A percentile compares a stretch with the other conserved stretches of the same genome.
Conservation (phyloP, 2,888 invertebrate genomes). For the Phrixothrix hirtus region DNA sequence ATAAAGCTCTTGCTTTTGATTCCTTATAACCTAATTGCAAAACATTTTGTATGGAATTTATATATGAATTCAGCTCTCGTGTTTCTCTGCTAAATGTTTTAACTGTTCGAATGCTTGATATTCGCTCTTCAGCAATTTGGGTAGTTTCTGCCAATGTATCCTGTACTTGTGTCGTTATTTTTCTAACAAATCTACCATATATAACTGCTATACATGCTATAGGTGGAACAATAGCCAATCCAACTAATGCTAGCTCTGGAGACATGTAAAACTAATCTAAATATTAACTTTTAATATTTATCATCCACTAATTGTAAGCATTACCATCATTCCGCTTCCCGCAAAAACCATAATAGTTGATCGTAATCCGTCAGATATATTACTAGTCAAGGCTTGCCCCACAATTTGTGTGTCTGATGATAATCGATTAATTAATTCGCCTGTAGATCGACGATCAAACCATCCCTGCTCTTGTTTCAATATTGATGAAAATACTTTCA, state of each 20-base stretch:
- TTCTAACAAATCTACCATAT: slow-evolving; percentile 82
- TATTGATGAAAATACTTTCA: slow-evolving; percentile 77
- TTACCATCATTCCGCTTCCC: slow-evolving; percentile 95
- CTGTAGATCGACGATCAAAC: slow-evolving; percentile 88
- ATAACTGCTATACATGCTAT: slow-evolving; percentile 81
- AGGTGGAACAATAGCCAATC: slow-evolving; percentile 87
- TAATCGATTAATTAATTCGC: slow-evolving; percentile 88
- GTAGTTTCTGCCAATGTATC: slow-evolving; percentile 67
- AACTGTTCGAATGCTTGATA: slow-evolving; percentile 90
- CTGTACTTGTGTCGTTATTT: slow-evolving; percentile 79
- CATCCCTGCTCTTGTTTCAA: slow-evolving; percentile 87
- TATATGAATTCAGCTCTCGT: slow-evolving; percentile 73
- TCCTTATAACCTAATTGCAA: slow-evolving; percentile 83
- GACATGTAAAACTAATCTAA: slow-evolving; percentile 82
- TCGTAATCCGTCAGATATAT: slow-evolving; percentile 92
- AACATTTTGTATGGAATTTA: slow-evolving; percentile 69
- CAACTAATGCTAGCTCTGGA: slow-evolving; percentile 82
- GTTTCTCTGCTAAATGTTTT: slow-evolving; percentile 88
- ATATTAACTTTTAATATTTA: background rate
- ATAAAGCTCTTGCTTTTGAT: slow-evolving; percentile 81
- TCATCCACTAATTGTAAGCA: no score
- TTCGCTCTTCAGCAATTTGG: slow-evolving; percentile 87
- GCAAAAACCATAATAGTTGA: slow-evolving; percentile 84
- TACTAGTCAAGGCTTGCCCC: slow-evolving; percentile 88
- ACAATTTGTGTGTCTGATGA: slow-evolving; percentile 91